Percentiles rank a stretch among this genome's conserved stretches.
Evolutionary conservation across 2,888 invertebrate genomes (phyloP).

Genomic region (Melanotus villosus): DNA sequence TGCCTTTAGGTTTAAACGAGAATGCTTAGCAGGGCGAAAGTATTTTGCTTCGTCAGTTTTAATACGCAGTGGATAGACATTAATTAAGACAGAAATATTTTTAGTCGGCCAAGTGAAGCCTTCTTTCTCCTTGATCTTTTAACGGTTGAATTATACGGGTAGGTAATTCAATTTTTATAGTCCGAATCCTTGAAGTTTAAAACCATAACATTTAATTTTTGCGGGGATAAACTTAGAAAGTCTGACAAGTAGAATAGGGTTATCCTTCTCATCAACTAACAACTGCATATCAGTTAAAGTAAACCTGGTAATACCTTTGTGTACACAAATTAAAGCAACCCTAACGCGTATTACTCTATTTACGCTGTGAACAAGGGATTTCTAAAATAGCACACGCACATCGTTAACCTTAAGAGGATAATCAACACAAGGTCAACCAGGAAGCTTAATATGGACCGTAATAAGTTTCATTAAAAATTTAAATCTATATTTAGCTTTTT

Average conservation of each 20-base stretch:
- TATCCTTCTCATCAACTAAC: too few relatives aligned
- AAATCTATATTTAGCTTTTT: too few relatives aligned
- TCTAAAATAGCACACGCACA: neutral
- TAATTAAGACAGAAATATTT: constrained; percentile 4
- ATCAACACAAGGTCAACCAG: neutral
- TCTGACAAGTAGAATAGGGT: too few relatives aligned
- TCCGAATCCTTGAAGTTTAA: too few relatives aligned
- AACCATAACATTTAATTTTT: too few relatives aligned
- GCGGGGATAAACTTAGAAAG: too few relatives aligned
- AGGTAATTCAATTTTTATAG: neutral
- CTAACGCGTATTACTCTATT: constrained; percentile 1
- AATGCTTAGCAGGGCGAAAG: neutral
- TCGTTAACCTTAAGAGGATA: neutral
- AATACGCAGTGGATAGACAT: neutral
- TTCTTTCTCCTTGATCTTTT: constrained; percentile 2
- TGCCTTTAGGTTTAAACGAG: neutral
- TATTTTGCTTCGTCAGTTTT: neutral
- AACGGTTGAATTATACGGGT: constrained; percentile 1
- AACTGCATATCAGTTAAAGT: neutral
- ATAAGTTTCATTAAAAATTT: too few relatives aligned
- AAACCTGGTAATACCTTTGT: neutral
- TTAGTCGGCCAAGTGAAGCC: neutral
- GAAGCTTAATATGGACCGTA: neutral
- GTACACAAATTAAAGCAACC: constrained; percentile 11
- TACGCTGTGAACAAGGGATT: neutral